These are phyloP conservation scores for Hydrophis major DNA, from an alignment of 2,797 vertebrate species.

Conservation along the genomic window DNA sequence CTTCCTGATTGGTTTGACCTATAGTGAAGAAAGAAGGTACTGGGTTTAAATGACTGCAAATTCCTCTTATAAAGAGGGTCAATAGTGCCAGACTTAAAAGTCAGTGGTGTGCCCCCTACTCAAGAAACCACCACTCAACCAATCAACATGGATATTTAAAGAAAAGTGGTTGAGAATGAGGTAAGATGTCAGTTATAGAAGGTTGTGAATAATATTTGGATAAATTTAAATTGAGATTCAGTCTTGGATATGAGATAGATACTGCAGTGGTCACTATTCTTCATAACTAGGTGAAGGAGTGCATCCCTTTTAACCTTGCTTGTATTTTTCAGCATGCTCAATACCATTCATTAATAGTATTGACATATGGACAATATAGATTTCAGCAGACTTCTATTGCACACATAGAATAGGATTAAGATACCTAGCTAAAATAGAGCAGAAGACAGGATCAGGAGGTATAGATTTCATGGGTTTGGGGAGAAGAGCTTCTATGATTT, in stretches of 20 bases:
- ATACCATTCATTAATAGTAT: neutral
- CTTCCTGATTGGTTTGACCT: neutral
- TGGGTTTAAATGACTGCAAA: neutral
- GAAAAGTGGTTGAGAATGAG: neutral
- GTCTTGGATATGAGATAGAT: neutral
- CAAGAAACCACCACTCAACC: neutral
- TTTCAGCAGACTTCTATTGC: neutral
- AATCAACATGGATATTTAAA: neutral
- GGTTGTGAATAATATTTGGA: neutral
- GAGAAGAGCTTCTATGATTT: neutral
- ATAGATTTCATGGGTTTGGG: neutral
- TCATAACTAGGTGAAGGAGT: neutral
- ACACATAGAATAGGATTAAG: neutral
- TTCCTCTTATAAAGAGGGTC: neutral
- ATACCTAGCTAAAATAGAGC: neutral
- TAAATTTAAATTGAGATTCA: neutral
- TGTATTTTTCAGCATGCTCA: neutral
- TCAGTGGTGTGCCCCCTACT: neutral
- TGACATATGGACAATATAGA: neutral
- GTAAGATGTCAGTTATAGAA: neutral
- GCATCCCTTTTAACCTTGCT: neutral
- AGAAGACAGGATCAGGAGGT: neutral
- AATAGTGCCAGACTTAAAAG: neutral
- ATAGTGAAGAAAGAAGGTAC: neutral
- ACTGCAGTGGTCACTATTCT: neutral